phyloP scores from a whole-genome alignment of 2,797 vertebrate genomes.

The Parotocinclus haroldoi region DNA sequence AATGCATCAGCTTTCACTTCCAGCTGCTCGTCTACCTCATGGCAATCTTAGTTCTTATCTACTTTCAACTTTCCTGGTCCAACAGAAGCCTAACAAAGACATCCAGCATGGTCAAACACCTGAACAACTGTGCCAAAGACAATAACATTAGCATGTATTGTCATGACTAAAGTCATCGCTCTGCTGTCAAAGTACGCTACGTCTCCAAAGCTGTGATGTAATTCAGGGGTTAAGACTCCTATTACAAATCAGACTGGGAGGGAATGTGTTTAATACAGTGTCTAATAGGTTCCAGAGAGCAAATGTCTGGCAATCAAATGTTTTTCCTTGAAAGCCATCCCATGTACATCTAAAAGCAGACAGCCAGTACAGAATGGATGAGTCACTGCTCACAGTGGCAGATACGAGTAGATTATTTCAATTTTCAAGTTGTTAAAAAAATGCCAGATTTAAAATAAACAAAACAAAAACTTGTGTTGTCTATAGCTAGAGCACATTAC shows the following conservation, averaged over 20 bases:
- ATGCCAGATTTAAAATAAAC: constrained; percentile 24
- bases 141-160: constrained; percentile 63
- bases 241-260: constrained; percentile 71
- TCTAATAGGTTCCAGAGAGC: constrained; percentile 71
- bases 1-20: no score
- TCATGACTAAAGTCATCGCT: constrained; percentile 74
- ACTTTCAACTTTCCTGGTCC: no score
- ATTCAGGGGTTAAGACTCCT: constrained; percentile 66
- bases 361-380: constrained; percentile 39
- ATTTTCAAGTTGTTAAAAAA: neutral
- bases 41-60: no score
- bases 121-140: constrained; percentile 41
- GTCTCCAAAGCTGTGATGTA: constrained; percentile 61
- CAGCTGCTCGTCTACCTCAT: no score
- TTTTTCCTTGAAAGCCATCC: constrained; percentile 47
- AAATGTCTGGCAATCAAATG: constrained; percentile 48
- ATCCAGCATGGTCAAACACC: constrained; percentile 29
- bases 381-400: constrained; percentile 40
- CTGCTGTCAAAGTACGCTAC: constrained; percentile 62
- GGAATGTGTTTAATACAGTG: constrained; percentile 66
- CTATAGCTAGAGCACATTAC: constrained; percentile 45
- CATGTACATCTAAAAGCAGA: constrained; percentile 49
- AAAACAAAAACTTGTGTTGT: constrained; percentile 32
- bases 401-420: constrained; percentile 30
- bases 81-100: constrained; percentile 4